Percentiles rank a stretch among this genome's conserved stretches.
These are phyloP conservation scores for Hystrix cristata DNA, from an alignment of 2,113 vertebrate genomes.

Conservation along the genomic window DNA sequence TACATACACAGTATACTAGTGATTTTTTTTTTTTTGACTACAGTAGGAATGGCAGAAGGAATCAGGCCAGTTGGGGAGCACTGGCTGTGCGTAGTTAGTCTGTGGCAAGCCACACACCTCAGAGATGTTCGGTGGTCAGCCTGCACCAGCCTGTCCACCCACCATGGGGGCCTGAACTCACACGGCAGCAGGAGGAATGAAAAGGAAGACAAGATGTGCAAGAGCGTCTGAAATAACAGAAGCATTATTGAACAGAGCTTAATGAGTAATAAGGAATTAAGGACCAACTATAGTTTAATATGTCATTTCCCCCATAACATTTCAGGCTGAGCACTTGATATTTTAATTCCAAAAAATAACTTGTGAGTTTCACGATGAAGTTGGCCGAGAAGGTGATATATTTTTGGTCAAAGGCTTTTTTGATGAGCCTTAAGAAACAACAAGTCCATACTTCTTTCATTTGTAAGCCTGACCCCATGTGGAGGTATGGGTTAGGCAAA, in stretches of 20 bases:
- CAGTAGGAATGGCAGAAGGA: not conserved
- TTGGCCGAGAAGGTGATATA: constrained; percentile 59
- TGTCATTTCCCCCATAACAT: constrained; percentile 50
- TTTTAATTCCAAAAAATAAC: constrained; percentile 70
- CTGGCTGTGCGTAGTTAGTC: not conserved
- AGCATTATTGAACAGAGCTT: not conserved
- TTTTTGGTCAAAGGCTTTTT: constrained; percentile 82
- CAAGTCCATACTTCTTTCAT: constrained; percentile 76
- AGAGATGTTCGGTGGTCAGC: not conserved
- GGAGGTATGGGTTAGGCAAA: constrained; percentile 76
- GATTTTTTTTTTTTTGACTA: not conserved
- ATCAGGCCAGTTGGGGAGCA: not conserved
- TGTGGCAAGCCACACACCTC: fast-evolving
- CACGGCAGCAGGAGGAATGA: not conserved
- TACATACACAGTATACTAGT: not conserved
- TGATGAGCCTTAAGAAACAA: constrained; percentile 80
- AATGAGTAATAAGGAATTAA: constrained; percentile 31
- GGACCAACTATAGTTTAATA: not conserved
- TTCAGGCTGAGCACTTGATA: constrained; percentile 60
- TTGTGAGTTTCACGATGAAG: constrained; percentile 65
- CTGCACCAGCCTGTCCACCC: fast-evolving
- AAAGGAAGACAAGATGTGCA: not conserved
- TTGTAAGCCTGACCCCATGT: constrained; percentile 77
- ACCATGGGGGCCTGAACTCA: not conserved
- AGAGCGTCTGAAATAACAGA: not conserved